Evolutionary conservation across 2,888 invertebrate genomes (phyloP).

Genomic region (Dendrolimus pini): DNA sequence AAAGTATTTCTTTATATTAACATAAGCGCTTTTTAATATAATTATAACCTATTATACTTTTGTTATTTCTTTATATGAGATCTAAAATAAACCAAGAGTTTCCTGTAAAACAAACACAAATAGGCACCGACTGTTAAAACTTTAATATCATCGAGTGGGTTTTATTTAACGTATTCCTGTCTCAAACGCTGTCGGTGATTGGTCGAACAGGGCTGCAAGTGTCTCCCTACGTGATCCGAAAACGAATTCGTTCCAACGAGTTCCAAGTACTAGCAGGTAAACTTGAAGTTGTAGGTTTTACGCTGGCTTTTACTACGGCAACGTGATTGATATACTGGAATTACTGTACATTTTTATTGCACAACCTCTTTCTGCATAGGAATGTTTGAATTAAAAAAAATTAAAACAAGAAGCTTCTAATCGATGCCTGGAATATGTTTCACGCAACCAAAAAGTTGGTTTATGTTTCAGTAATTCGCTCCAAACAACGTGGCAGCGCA

Average conservation of each 20-base stretch:
- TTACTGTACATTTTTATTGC: conserved; percentile 29
- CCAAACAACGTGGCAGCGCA: no score
- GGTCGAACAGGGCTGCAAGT: conserved; percentile 66
- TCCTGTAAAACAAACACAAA: not conserved
- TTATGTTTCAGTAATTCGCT: no score
- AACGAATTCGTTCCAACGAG: conserved; percentile 25
- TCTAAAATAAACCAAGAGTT: not conserved
- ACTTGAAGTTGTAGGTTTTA: conserved; percentile 30
- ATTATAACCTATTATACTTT: no score
- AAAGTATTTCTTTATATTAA: no score
- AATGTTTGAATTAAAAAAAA: conserved; percentile 8
- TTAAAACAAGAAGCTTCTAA: no score
- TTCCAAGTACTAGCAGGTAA: conserved; percentile 12
- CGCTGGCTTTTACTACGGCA: conserved; percentile 37
- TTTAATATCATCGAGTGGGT: conserved; percentile 34
- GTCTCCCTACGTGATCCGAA: conserved; percentile 56
- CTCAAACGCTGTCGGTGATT: conserved; percentile 62
- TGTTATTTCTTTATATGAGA: no score
- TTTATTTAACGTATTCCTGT: conserved; percentile 59
- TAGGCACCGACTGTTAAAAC: conserved; percentile 17
- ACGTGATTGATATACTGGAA: conserved; percentile 44
- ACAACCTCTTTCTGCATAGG: conserved; percentile 23
- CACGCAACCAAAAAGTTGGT: no score
- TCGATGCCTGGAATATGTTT: no score
- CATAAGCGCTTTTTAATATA: no score